These are phyloP conservation scores for Upupa epops DNA, from an alignment of 2,113 vertebrate genomes.

Conservation along the genomic window DNA sequence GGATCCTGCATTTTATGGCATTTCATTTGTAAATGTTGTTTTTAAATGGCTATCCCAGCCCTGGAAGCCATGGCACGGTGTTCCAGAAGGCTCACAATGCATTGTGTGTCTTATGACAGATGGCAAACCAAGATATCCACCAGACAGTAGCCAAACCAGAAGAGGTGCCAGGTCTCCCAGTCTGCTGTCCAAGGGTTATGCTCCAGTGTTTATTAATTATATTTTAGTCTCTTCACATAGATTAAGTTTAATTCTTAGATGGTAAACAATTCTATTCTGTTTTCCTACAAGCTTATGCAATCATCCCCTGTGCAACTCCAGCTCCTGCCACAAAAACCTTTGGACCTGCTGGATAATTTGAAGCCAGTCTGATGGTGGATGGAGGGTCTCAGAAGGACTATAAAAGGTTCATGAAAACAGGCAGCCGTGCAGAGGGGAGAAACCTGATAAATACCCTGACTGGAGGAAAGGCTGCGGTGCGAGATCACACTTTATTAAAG, in stretches of 20 bases:
- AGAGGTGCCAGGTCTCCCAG: not conserved
- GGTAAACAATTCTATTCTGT: not conserved
- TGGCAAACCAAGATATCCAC: conserved; percentile 10
- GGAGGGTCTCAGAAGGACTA: not conserved
- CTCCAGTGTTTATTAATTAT: not conserved
- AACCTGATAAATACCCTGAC: not conserved
- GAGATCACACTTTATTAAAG: conserved; percentile 38
- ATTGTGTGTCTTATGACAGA: not conserved
- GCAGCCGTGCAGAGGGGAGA: not conserved
- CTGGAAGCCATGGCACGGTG: not conserved
- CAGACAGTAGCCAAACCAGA: not conserved
- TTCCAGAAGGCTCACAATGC: not conserved
- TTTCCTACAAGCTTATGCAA: not conserved
- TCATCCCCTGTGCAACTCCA: not conserved
- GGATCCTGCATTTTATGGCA: not conserved
- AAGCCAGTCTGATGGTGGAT: not conserved
- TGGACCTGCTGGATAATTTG: not conserved
- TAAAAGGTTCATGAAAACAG: not conserved
- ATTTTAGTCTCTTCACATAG: not conserved
- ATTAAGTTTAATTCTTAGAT: not conserved
- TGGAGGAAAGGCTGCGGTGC: not conserved
- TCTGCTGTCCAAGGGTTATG: not conserved
- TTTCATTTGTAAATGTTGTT: not conserved
- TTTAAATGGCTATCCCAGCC: not conserved
- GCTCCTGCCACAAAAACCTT: not conserved